Conservation (phyloP, 2,888 invertebrate species). For the Vannuccia rotundouncinata region DNA sequence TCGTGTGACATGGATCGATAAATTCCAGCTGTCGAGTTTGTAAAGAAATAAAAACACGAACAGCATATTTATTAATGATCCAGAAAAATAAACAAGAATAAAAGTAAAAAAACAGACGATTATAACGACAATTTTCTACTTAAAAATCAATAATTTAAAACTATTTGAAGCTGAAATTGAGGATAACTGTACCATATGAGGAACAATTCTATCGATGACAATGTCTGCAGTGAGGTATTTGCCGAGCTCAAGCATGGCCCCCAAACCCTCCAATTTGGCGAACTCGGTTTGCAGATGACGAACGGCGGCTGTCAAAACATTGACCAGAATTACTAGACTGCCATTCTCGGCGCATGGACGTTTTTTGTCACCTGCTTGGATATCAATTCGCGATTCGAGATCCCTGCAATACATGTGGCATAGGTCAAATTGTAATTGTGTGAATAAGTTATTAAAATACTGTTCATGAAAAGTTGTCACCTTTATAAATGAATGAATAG, state of each 20-base stretch:
- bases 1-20: slow-evolving; percentile 3
- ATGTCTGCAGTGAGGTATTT: slow-evolving; percentile 10
- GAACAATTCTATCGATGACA: slow-evolving; percentile 32
- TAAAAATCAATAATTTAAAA: not conserved
- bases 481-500: too few relatives aligned
- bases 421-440: not conserved
- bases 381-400: not conserved
- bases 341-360: slow-evolving; percentile 25
- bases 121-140: too few relatives aligned
- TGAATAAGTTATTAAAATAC: not conserved
- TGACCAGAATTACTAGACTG: slow-evolving; percentile 30
- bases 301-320: slow-evolving; percentile 28
- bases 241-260: not conserved
- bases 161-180: not conserved
- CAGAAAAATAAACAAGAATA: too few relatives aligned
- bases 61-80: too few relatives aligned
- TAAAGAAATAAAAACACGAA: too few relatives aligned
- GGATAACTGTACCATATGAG: slow-evolving; percentile 22
- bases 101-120: too few relatives aligned
- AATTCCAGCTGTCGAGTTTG: slow-evolving; percentile 21
- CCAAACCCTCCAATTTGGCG: slow-evolving; percentile 22
- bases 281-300: not conserved
- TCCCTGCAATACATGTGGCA: slow-evolving; percentile 23
- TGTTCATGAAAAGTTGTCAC: too few relatives aligned
- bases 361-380: not conserved